Evolutionary conservation across 2,113 vertebrate genomes (phyloP).

Genomic region (Hyaena hyaena): DNA sequence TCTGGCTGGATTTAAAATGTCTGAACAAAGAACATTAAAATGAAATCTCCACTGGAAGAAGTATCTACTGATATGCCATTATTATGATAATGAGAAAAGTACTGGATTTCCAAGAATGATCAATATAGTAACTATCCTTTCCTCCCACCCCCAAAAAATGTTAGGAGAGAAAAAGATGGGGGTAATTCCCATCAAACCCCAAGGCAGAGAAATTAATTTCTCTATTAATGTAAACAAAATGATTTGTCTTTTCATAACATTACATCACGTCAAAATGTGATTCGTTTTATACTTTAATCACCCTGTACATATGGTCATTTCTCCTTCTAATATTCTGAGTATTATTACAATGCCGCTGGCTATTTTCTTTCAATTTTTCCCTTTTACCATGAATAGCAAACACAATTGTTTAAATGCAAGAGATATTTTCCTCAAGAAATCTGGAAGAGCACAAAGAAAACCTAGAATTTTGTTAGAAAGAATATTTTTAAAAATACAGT

Average conservation of each 20-base stretch:
- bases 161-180: conserved; percentile 22
- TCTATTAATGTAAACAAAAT: conserved; percentile 78
- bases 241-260: conserved; percentile 81
- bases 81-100: conserved; percentile 55
- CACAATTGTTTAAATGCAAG: conserved; percentile 55
- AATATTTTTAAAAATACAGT: conserved; percentile 49
- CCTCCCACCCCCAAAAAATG: not conserved
- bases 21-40: conserved; percentile 68
- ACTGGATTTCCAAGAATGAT: conserved; percentile 57
- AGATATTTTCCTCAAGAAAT: conserved; percentile 45
- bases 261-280: conserved; percentile 70
- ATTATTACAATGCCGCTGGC: conserved; percentile 79
- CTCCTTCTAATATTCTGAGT: conserved; percentile 79
- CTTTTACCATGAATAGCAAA: conserved; percentile 70
- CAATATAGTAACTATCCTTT: conserved; percentile 13
- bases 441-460: conserved; percentile 27
- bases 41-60: conserved; percentile 59
- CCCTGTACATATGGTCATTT: conserved; percentile 62
- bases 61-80: conserved; percentile 63
- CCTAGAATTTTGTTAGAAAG: conserved; percentile 63
- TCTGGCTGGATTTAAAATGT: conserved; percentile 58
- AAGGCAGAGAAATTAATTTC: conserved; percentile 79
- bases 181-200: conserved; percentile 55
- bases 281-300: conserved; percentile 80
- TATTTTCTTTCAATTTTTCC: conserved; percentile 77